Evolutionary conservation across 2,797 vertebrate species (phyloP), one percentile per base, ranked within the genome.

Genomic region (Epinephelus awoara): DNA sequence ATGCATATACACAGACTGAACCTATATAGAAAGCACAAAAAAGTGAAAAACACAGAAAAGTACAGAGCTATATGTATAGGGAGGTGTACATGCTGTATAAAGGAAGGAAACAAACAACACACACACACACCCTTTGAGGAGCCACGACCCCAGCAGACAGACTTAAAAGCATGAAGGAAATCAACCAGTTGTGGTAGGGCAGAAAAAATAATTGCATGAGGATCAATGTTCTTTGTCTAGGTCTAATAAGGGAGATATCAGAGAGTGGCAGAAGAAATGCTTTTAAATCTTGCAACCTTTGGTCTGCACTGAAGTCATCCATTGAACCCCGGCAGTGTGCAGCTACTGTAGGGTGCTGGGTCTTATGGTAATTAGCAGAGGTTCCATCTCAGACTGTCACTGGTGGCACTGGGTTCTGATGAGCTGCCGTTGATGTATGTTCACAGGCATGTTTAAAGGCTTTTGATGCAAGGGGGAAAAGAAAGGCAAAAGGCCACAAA

Each of bases 151-250:
- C 29, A 27, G 49, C 69, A 72, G 82, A 85, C 66, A 58, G 76
- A 85, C 69, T 81, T 78, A 77, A 83, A 87, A 85, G 81, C 67
- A 76, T 72, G 77, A 84, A 80, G 72, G 52, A 82, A 87, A 82
- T 56, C 85, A 85, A 75, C 79, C 77, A 73, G 79, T 85, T 82
- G 81, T 83, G 82, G 73, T 50, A 19, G 49, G 86, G 73, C 55
- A 54, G 77, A 59, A 83, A 85, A 86, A 89, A 91, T 89, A 92
- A 93, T 92, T 91, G 90, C 78, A 72, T 8, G 51, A 87, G 80
- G 88, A 90, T 91, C 88, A 86, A 80, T 87, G 80, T 83, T 81
- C 57, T 88, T 85, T 87, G 79, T 91, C 68, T 68, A 42, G 38
- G 42, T 73, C 82, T 91, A 90, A 91, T 91, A 89, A 88, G 89